Base-by-base conservation (phyloP, 2,888 invertebrate species). In the Zootermopsis nevadensis region DNA sequence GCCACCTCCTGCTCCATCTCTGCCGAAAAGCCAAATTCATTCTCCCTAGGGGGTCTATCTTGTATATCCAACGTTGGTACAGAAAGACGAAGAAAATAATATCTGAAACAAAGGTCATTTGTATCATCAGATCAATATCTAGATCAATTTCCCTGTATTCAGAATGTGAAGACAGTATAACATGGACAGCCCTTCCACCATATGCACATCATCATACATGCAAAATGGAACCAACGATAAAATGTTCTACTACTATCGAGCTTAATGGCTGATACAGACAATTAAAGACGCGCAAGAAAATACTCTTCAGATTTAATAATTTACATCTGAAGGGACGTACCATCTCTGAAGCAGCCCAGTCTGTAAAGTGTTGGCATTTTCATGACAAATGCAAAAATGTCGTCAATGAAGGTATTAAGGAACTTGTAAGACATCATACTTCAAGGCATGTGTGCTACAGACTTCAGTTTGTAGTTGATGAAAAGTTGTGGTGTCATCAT, bases 401-500 rank as follows among this genome's bases (percentile, higher is more conserved):
- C 99, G 91, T 99, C 99, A 87, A 99, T 99, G 90, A 99, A 99
- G 33, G 99, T 99, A 90, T 99, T 99, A 84, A 99, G 93, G 89
- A 99, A 99, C 92, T 99, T 99, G 90, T 99, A 99, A 19, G 99
- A 98, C 93, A 99, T 94, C 99, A 99, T 99, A 84, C 99, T 93
- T 99, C 99, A 99, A 7, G 99, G 99, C 87, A 99, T 92, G 91
- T 99, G 99, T 19, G 99, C 99, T 1, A 99, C 99, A 30, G 99
- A 99, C 89, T 99, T 99, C 87, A 99, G 90, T 90, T 99, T 99
- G 91, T 99, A 99, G 91, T 99, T 99, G 87, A 99, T 99, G 89
- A 99, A 99, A 85, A 99, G 91, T 90, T 99, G 99, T 10, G 99
- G 99, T n/a, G 99, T 99, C 99, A 99, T 99, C 97, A 99, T 98